A percentile compares a stretch with the other conserved stretches of the same genome.
Evolutionary conservation across 2,888 invertebrate genomes (phyloP).

Genomic region (Pediacus dermestoides): DNA sequence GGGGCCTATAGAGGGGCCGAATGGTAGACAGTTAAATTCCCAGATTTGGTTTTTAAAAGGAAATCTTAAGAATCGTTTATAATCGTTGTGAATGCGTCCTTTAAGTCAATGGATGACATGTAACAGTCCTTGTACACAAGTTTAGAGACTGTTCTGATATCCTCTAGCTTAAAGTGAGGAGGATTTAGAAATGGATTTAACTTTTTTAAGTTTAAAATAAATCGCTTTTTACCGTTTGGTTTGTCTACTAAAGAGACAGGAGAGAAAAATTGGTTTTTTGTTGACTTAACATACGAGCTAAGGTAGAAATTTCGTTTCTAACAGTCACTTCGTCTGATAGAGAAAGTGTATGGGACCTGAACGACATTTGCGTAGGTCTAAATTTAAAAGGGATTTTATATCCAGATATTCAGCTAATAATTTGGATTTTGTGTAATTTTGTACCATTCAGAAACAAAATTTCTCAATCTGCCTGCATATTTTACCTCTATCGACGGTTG

Average conservation of each 20-base stretch:
- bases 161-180: conserved; percentile 10
- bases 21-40: conserved; percentile 10
- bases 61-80: conserved; percentile 8
- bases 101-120: conserved; percentile 8
- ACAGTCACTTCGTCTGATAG: no score
- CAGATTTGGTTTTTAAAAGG: neutral
- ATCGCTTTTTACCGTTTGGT: conserved; percentile 4
- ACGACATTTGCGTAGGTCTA: no score
- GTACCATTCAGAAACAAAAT: no score
- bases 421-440: no score
- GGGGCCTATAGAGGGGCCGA: conserved; percentile 8
- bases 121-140: neutral
- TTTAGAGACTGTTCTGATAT: conserved; percentile 3
- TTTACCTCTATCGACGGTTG: no score
- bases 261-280: conserved; percentile 8
- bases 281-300: no score
- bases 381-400: conserved; percentile 6
- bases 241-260: conserved; percentile 3
- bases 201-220: conserved; percentile 12
- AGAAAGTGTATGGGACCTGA: no score
- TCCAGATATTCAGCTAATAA: conserved; percentile 4
- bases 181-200: conserved; percentile 6
- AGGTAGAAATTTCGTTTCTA: no score
- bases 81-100: neutral
- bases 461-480: no score